These are phyloP conservation scores for Hyposmocoma kahamanoa DNA, from an alignment of 1,140 invertebrate species.

Conservation along the genomic window DNA sequence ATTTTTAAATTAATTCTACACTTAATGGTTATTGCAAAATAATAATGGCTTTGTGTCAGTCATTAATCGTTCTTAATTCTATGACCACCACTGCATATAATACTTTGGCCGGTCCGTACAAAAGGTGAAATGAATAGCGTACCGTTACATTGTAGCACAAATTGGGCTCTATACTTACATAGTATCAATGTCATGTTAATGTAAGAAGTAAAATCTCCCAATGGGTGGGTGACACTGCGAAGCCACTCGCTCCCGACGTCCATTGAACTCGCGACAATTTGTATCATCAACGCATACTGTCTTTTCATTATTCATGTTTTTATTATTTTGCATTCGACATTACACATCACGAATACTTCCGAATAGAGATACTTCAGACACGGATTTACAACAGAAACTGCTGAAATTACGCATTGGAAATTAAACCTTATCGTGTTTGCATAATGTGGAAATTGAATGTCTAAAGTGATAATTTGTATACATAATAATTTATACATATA, in stretches of 20 bases:
- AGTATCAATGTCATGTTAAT: neutral
- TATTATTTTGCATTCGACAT: constrained; percentile 45
- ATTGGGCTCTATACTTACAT: neutral
- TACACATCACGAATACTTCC: constrained; percentile 33
- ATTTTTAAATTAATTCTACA: too few relatives aligned
- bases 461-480: neutral
- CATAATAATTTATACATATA: neutral
- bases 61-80: too few relatives aligned
- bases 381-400: constrained; percentile 4
- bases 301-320: constrained; percentile 54
- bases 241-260: constrained; percentile 17
- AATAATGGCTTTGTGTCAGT: neutral
- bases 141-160: neutral
- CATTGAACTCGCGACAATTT: constrained; percentile 36
- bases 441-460: neutral
- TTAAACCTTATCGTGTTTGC: neutral
- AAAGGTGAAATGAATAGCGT: neutral
- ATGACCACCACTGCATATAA: neutral
- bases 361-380: constrained; percentile 14
- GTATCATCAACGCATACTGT: constrained; percentile 46
- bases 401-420: constrained; percentile 2
- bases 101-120: neutral
- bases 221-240: constrained; percentile 9
- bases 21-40: neutral
- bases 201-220: constrained; percentile 8